Percentiles rank a stretch among this genome's conserved stretches.
phyloP scores from a whole-genome alignment of 2,888 invertebrate genomes.

The Drosophila peninsularis region DNA sequence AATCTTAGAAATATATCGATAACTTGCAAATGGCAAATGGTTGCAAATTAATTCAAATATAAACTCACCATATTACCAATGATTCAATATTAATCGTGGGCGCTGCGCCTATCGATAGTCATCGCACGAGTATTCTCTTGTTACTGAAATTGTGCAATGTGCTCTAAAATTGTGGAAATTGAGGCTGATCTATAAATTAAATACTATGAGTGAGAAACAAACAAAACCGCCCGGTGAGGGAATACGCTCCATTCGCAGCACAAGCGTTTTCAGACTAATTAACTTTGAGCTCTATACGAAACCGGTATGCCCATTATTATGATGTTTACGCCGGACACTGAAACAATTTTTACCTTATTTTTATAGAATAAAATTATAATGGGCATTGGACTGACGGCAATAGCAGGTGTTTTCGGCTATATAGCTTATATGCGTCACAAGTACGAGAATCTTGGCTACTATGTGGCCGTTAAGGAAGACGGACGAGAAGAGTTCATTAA shows the following conservation, averaged over 20 bases:
- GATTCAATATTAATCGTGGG: neutral
- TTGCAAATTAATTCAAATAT: neutral
- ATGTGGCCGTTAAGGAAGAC: conserved; percentile 91
- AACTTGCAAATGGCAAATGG: too few species aligned
- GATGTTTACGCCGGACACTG: neutral
- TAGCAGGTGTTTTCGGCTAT: conserved; percentile 91
- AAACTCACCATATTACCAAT: neutral
- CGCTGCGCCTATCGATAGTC: conserved; percentile 16
- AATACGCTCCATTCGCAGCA: conserved; percentile 85
- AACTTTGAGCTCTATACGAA: conserved; percentile 96
- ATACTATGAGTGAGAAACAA: conserved; percentile 47
- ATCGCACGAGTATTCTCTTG: conserved; percentile 20
- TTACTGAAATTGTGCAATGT: conserved; percentile 52
- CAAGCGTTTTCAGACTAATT: conserved; percentile 90
- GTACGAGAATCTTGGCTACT: conserved; percentile 92
- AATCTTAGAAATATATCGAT: too few species aligned
- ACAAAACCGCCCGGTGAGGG: conserved; percentile 69
- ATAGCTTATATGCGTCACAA: conserved; percentile 93
- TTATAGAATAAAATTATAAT: conserved; percentile 93
- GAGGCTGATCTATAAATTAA: neutral
- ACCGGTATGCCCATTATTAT: conserved; percentile 88
- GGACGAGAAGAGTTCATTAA: conserved; percentile 87
- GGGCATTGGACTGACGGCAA: conserved; percentile 91
- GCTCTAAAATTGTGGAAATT: neutral
- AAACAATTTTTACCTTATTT: neutral